Conservation (phyloP, 2,888 invertebrate genomes). For the Philaethria dido region DNA sequence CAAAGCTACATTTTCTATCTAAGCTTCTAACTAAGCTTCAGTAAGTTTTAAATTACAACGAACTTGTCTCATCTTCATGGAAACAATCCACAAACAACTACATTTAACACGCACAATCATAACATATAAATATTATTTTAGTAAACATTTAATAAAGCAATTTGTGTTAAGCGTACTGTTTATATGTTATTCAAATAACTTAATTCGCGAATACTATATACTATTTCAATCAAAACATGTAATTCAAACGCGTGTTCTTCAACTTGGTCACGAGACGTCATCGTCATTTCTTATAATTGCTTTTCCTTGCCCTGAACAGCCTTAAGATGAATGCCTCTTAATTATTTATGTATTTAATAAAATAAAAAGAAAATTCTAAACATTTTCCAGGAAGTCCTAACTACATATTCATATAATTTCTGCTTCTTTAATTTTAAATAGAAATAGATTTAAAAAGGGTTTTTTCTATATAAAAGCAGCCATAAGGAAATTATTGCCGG, state of each 20-base stretch:
- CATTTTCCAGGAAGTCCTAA: slow-evolving; percentile 44
- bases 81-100: background rate
- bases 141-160: background rate
- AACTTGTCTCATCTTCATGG: background rate
- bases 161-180: slow-evolving; percentile 3
- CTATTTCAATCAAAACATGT: slow-evolving; percentile 42
- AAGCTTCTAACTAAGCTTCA: too few species aligned
- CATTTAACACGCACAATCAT: background rate
- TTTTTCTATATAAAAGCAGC: slow-evolving; percentile 38
- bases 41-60: background rate
- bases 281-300: slow-evolving; percentile 74
- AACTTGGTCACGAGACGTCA: slow-evolving; percentile 63
- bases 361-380: slow-evolving; percentile 49
- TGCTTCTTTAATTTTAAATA: slow-evolving; percentile 42
- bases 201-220: slow-evolving; percentile 25
- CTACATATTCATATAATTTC: slow-evolving; percentile 44
- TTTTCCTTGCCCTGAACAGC: slow-evolving; percentile 59
- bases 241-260: slow-evolving; percentile 53
- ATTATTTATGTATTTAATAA: slow-evolving; percentile 70
- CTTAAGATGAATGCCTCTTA: slow-evolving; percentile 70
- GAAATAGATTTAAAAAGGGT: slow-evolving; percentile 42
- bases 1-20: too few species aligned
- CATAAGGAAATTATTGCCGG: slow-evolving; percentile 38
- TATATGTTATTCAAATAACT: slow-evolving; percentile 11
- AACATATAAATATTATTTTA: background rate